Evolutionary conservation across 2,888 invertebrate genomes (phyloP), one percentile per base, ranked within the genome.

Genomic region (Drosophila diplacantha): DNA sequence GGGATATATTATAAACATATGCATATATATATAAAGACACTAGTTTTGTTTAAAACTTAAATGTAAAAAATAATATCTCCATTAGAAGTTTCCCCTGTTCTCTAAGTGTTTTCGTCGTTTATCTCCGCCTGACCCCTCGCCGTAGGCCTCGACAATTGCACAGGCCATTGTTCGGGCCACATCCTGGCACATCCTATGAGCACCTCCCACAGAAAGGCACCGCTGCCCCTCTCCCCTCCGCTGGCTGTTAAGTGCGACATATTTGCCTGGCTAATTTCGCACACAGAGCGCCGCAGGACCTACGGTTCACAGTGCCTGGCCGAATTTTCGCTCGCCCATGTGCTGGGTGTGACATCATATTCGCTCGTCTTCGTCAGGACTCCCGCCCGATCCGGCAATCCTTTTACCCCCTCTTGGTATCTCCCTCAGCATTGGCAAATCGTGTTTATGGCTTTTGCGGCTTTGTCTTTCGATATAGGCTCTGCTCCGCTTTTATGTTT

Each of bases 231-330:
- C 37, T 51, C 72, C 71, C 70, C 77, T 82, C 83, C 84, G 83
- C 64, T 69, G 51, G 78, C 73, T 62, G 73, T 73, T 82, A 83
- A 84, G 83, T 81, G 83, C 81, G 75, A 78, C 81, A 84, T 77
- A 81, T 83, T 83, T 80, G 78, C 75, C 78, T 68, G 84, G 71
- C 83, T 81, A 83, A 84, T 81, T 81, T 75, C 67, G 65, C 67
- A 66, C 63, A 72, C 54, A 61, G 53, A 49, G 39, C 41, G 55
- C 51, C 64, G 69, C 73, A 69, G 80, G 84, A 82, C 77, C 60
- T 72, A 69, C 70, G 75, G 71, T 67, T 76, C 69, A 72, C 66
- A 77, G 69, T 77, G 64, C 77, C 52, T 24, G 61, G 29, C 54
- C 54, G 16, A 55, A 55, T 29, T 29, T 37, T n/a, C 16, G 29